Conservation (phyloP, 2,113 vertebrate species). For the Protomyctophum bolini region DNA sequence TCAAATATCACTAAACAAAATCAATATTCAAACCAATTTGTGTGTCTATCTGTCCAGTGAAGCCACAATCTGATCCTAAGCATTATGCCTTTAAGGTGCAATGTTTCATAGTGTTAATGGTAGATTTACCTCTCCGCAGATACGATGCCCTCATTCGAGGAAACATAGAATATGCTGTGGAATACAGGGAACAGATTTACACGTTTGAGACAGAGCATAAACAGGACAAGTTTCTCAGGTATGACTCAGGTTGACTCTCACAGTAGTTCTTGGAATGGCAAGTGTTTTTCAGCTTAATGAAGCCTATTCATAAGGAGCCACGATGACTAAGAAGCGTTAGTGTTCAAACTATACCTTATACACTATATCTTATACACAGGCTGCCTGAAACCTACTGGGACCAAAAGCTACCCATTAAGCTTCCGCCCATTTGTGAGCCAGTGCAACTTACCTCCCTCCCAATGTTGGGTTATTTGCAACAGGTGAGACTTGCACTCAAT, state of each 20-base stretch:
- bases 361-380: constrained; percentile 66
- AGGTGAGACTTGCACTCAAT: constrained; percentile 73
- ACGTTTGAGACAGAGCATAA: constrained; percentile 87
- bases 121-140: constrained; percentile 67
- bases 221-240: constrained; percentile 90
- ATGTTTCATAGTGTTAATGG: not conserved
- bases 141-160: constrained; percentile 91
- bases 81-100: too few relatives aligned
- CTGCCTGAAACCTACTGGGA: constrained; percentile 86
- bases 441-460: constrained; percentile 87
- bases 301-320: not conserved
- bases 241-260: not conserved
- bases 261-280: not conserved
- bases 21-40: too few relatives aligned
- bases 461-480: constrained; percentile 91
- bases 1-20: too few relatives aligned
- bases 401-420: constrained; percentile 87
- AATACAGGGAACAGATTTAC: constrained; percentile 85
- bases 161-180: constrained; percentile 80
- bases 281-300: not conserved
- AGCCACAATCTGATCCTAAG: too few relatives aligned
- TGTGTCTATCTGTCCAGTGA: too few relatives aligned
- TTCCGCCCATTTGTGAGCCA: constrained; percentile 86
- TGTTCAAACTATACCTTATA: not conserved
- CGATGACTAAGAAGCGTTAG: not conserved